A percentile compares a stretch with the other conserved stretches of the same genome.
phyloP scores from a whole-genome alignment of 2,888 invertebrate species.

The Petrophora chlorosata region DNA sequence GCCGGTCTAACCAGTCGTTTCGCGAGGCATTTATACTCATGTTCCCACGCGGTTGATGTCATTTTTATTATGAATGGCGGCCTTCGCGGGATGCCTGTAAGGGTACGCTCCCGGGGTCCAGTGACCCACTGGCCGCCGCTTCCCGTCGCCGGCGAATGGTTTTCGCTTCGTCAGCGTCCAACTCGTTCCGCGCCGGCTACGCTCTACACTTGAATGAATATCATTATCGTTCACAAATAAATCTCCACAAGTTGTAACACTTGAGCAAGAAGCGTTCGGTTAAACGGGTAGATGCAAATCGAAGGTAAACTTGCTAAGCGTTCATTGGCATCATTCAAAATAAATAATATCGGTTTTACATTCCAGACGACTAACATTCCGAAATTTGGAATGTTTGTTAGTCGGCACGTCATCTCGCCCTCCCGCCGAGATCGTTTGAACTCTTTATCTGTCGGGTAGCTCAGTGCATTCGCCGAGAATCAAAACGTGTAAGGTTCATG shows the following conservation, averaged over 20 bases:
- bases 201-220: slow-evolving; percentile 55
- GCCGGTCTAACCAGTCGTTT: slow-evolving; percentile 70
- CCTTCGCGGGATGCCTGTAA: slow-evolving; percentile 56
- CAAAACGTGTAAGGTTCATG: slow-evolving; percentile 25
- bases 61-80: slow-evolving; percentile 76
- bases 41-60: slow-evolving; percentile 82
- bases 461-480: slow-evolving; percentile 41
- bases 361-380: too few species aligned
- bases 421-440: slow-evolving; percentile 76
- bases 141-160: slow-evolving; percentile 57
- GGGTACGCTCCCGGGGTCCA: slow-evolving; percentile 51
- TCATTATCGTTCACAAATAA: slow-evolving; percentile 49
- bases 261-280: slow-evolving; percentile 52
- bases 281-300: slow-evolving; percentile 57
- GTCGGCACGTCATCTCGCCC: slow-evolving; percentile 67
- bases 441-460: slow-evolving; percentile 69
- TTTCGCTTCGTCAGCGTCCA: slow-evolving; percentile 72
- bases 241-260: slow-evolving; percentile 32
- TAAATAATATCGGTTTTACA: slow-evolving; percentile 73
- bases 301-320: slow-evolving; percentile 73
- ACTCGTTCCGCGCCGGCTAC: slow-evolving; percentile 43
- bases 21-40: slow-evolving; percentile 64
- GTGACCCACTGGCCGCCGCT: slow-evolving; percentile 68
- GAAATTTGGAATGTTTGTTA: slow-evolving; percentile 75
- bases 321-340: slow-evolving; percentile 78